A percentile compares a stretch with the other conserved stretches of the same genome.
Evolutionary conservation across 2,888 invertebrate species (phyloP).

Genomic region (Tachystola acroxantha): DNA sequence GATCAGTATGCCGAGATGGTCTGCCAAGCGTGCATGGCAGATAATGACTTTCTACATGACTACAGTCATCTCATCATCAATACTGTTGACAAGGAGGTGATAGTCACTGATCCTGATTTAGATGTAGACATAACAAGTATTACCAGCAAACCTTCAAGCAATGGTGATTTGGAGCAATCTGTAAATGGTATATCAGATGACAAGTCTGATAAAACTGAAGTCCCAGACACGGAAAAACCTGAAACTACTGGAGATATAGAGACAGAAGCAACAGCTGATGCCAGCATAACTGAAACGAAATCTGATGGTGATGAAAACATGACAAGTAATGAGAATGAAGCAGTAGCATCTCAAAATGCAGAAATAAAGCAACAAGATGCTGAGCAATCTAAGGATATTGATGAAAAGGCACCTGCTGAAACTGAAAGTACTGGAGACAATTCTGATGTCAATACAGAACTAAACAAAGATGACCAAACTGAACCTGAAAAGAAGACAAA

Average conservation of each 20-base stretch:
- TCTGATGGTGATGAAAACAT: not conserved
- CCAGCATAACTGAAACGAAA: not conserved
- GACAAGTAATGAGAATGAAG: slow-evolving; percentile 1
- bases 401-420: not conserved
- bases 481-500: not conserved
- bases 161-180: slow-evolving; percentile 15
- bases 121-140: slow-evolving; percentile 10
- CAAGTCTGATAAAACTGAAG: slow-evolving; percentile 3
- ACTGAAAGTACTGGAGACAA: not conserved
- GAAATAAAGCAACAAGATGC: not conserved
- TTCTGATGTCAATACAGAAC: not conserved
- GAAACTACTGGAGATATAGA: slow-evolving; percentile 5
- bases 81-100: slow-evolving; percentile 34
- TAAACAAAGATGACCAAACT: not conserved
- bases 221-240: slow-evolving; percentile 5
- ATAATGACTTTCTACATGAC: slow-evolving; percentile 84
- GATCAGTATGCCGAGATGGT: slow-evolving; percentile 89
- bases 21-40: slow-evolving; percentile 87
- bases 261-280: too few species aligned
- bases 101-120: slow-evolving; percentile 20
- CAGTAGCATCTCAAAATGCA: not conserved
- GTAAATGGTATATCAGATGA: slow-evolving; percentile 2
- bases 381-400: not conserved
- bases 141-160: slow-evolving; percentile 6
- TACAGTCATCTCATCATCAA: slow-evolving; percentile 78